Evolutionary conservation across 2,888 invertebrate genomes (phyloP).

Genomic region (Oxystoma pomonae): DNA sequence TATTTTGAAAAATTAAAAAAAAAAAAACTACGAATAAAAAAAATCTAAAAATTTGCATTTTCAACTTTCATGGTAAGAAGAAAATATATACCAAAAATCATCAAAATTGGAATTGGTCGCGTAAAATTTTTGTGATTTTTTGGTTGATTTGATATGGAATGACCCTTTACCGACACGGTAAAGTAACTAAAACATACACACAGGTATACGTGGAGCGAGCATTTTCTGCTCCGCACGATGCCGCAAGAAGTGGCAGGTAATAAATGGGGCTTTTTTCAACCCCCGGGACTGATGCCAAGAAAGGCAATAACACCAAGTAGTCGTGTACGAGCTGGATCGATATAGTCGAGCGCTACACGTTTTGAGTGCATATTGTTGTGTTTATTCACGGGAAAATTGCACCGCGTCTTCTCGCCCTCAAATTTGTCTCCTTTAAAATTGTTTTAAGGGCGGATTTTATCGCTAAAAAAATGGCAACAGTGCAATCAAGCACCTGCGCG

Average conservation of each 20-base stretch:
- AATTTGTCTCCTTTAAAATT: no score
- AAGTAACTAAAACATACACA: background rate
- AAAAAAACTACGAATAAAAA: no score
- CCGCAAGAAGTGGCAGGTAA: conserved; percentile 20
- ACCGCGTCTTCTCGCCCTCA: background rate
- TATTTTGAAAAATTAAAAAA: no score
- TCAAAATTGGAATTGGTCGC: no score
- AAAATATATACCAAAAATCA: no score
- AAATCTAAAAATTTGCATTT: no score
- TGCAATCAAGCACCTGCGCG: no score
- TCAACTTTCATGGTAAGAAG: no score
- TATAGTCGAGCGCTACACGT: background rate
- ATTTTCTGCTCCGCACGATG: background rate
- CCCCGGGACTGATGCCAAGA: conserved; percentile 16
- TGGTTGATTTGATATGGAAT: no score
- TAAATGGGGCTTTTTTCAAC: conserved; percentile 21
- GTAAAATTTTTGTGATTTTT: no score
- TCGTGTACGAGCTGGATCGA: background rate
- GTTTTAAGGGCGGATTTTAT: no score
- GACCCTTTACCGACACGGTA: background rate
- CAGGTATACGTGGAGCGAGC: background rate
- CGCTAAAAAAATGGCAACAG: no score
- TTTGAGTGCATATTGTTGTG: background rate
- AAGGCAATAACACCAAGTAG: conserved; percentile 21
- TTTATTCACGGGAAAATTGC: background rate